These are phyloP conservation scores for Protobothrops mucrosquamatus DNA, from an alignment of 2,113 vertebrate genomes.

Conservation along the genomic window DNA sequence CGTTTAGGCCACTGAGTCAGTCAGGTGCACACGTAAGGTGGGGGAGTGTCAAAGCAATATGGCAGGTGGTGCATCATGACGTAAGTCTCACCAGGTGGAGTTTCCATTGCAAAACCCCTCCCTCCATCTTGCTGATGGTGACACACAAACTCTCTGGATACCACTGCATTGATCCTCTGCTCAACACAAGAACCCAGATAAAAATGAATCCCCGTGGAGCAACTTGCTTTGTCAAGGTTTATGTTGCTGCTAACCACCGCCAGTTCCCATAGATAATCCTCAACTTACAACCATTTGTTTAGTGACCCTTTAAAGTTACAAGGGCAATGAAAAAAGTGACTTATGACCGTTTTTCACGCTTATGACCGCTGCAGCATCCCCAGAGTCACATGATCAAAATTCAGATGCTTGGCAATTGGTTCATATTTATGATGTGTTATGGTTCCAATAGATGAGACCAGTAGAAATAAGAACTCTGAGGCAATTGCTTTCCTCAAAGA, in stretches of 20 bases:
- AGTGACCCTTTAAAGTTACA: neutral
- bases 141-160: neutral
- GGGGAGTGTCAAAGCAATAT: neutral
- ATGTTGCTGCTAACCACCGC: too few species aligned
- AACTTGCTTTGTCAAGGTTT: neutral
- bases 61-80: neutral
- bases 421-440: neutral
- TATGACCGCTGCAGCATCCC: neutral
- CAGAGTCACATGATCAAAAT: neutral
- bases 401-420: neutral
- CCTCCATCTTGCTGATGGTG: neutral
- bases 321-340: neutral
- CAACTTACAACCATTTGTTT: neutral
- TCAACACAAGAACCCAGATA: neutral
- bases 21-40: neutral
- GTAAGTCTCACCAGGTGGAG: neutral
- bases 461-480: too few species aligned
- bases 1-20: neutral
- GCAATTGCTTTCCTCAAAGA: too few species aligned
- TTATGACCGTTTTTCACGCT: neutral
- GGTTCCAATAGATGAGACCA: too few species aligned
- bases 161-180: neutral
- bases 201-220: neutral
- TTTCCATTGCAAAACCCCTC: neutral
- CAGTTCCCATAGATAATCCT: neutral